Evolutionary conservation across 2,797 vertebrate genomes (phyloP), one percentile per base, ranked within the genome.

Genomic region (Anolis apletophallus): DNA sequence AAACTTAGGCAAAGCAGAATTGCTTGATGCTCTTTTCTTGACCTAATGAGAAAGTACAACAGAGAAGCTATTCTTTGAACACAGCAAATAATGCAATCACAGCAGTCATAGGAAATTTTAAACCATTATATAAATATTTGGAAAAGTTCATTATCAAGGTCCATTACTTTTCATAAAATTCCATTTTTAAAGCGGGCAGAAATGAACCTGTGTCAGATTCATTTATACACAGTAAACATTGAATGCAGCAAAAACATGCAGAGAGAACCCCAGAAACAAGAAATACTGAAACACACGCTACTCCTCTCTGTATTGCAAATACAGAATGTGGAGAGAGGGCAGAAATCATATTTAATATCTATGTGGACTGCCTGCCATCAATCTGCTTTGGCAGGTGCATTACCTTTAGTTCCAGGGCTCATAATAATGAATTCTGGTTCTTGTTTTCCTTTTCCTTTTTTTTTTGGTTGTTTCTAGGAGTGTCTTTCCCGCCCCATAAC

Each of bases 321-420:
- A 52, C 26, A 34, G n/a, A 85, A 85, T 81, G 87, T 57, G 26
- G 72, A 71, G 29, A 82, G 73, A 29, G 55, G 83, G 79, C 46
- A 81, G 83, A 85, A 84, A 85, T 85, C 59, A 88, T 88, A 85
- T 81, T 81, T 81, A 85, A 88, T 84, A 83, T 73, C 81, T 83
- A 54, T 73, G 81, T 87, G 75, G 87, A 84, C 34, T 82, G 67
- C 74, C 57, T 82, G 34, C 80, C 84, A 88, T 88, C 84, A 82
- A 85, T 85, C 84, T 85, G 54, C 68, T 6, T 81, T 82, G 64
- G 74, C 80, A 85, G 74, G 74, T 85, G 67, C 84, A 85, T 88
- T 82, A 73, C 64, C 73, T 78, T 74, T 85, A 54, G 67, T 88
- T 85, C 57, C 84, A 85, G 87, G 55, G 80, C 79, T 78, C 73